Conservation (phyloP, 2,888 invertebrate species). For the Malthinus flaveolus region DNA sequence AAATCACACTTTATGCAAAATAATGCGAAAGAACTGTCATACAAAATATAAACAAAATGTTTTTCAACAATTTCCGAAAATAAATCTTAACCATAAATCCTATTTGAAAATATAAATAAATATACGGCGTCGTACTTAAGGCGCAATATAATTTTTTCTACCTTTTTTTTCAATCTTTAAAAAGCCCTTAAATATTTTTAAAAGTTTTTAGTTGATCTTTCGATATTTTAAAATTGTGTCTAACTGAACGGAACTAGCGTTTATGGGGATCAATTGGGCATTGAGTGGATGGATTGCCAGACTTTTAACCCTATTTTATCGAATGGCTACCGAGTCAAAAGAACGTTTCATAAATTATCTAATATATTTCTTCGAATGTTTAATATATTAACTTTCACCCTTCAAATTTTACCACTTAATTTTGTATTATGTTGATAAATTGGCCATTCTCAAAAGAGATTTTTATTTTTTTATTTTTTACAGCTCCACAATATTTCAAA, state of each 20-base stretch:
- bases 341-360: conserved; percentile 11
- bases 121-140: conserved; percentile 11
- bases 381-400: conserved; percentile 2
- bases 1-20: conserved; percentile 25
- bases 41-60: conserved; percentile 26
- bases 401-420: conserved; percentile 3
- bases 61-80: conserved; percentile 18
- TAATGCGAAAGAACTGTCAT: conserved; percentile 25
- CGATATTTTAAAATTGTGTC: conserved; percentile 17
- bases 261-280: conserved; percentile 22
- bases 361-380: conserved; percentile 3
- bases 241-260: conserved; percentile 19
- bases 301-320: conserved; percentile 11
- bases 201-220: conserved; percentile 15
- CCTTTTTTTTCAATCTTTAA: background rate
- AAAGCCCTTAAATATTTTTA: conserved; percentile 6
- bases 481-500: too few species aligned
- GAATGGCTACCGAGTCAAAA: conserved; percentile 7
- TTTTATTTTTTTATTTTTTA: too few species aligned
- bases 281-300: conserved; percentile 17
- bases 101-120: conserved; percentile 21
- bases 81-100: conserved; percentile 23
- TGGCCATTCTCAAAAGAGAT: background rate
- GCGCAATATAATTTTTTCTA: conserved; percentile 12
- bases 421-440: conserved; percentile 6